phyloP scores from a whole-genome alignment of 2,113 vertebrate genomes.

The Nipponia nippon region DNA sequence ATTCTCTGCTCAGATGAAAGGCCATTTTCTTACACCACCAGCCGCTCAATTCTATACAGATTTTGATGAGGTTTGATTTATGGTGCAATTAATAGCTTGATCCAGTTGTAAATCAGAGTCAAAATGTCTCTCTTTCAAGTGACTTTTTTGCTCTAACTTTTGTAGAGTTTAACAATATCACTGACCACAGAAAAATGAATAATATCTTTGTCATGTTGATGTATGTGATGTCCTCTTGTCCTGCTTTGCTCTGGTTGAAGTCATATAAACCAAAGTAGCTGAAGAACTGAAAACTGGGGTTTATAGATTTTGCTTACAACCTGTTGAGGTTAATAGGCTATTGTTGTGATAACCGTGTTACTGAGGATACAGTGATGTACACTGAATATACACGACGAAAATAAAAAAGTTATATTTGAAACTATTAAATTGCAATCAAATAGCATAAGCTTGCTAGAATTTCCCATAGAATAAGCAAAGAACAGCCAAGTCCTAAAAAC shows the following conservation, averaged over 20 bases:
- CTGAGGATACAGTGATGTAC: background rate
- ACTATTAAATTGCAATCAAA: background rate
- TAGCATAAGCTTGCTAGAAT: background rate
- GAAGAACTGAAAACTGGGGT: background rate
- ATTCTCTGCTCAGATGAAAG: background rate
- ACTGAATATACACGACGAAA: background rate
- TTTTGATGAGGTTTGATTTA: constrained; percentile 6
- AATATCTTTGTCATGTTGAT: background rate
- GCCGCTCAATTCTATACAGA: background rate
- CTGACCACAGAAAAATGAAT: background rate
- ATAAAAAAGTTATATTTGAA: background rate
- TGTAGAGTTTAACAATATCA: background rate
- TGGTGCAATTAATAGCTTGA: background rate
- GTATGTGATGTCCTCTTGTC: background rate
- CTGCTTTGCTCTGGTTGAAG: constrained; percentile 8
- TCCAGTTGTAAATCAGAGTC: background rate
- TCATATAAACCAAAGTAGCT: background rate
- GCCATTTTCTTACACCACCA: background rate
- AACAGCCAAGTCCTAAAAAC: background rate
- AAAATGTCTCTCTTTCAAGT: background rate
- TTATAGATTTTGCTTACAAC: background rate
- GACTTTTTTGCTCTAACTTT: background rate
- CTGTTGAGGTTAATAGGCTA: background rate
- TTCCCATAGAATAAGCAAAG: background rate
- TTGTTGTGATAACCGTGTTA: background rate